Percentiles rank a stretch among this genome's conserved stretches.
phyloP scores from a whole-genome alignment of 2,888 invertebrate genomes.

The Melinopterus prodromus region DNA sequence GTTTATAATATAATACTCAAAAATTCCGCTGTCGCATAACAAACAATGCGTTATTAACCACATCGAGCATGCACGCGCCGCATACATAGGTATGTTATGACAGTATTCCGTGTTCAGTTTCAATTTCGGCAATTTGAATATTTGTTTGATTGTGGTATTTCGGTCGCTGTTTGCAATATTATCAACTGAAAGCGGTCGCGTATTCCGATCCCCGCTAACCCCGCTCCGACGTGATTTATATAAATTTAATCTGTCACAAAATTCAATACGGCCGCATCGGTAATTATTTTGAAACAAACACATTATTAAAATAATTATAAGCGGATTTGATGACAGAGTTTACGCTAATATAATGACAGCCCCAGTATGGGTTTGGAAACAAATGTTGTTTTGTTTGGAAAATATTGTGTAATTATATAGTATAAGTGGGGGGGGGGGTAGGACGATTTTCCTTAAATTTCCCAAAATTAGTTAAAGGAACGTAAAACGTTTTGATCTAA shows the following conservation, averaged over 20 bases:
- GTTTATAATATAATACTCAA: not conserved
- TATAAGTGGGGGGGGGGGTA: too few relatives aligned
- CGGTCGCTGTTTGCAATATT: not conserved
- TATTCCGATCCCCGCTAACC: not conserved
- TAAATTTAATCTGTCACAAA: not conserved
- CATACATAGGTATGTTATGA: not conserved
- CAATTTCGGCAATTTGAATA: not conserved
- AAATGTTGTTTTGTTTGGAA: too few relatives aligned
- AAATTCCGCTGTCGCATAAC: not conserved
- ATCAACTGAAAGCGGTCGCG: not conserved
- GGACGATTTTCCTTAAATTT: too few relatives aligned
- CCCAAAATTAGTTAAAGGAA: too few relatives aligned
- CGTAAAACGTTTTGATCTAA: too few relatives aligned
- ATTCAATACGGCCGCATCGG: not conserved
- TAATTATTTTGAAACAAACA: not conserved
- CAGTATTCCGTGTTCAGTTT: not conserved
- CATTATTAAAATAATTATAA: not conserved
- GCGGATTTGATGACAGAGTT: not conserved
- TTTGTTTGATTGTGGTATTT: not conserved
- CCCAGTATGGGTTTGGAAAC: not conserved
- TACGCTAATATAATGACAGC: not conserved
- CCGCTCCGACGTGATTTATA: not conserved
- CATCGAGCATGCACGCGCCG: not conserved
- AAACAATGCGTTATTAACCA: not conserved
- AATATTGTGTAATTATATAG: too few relatives aligned